Evolutionary conservation across 2,113 vertebrate genomes (phyloP).

Genomic region (Gnathonemus longibarbis): DNA sequence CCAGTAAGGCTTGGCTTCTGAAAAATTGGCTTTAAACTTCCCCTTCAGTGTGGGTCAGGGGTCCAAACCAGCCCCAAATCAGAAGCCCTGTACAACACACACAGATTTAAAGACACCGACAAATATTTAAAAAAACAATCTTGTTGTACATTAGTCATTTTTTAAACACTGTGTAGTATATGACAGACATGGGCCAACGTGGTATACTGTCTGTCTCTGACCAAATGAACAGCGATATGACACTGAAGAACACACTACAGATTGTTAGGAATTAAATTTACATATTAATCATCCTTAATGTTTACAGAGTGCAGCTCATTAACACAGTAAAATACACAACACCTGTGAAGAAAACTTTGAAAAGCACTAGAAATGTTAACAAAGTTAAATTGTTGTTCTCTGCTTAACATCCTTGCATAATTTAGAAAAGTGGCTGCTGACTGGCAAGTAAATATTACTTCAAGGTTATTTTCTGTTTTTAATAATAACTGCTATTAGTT

Average conservation of each 20-base stretch:
- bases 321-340: neutral
- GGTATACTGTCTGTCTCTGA: neutral
- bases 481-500: neutral
- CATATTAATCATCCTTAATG: neutral
- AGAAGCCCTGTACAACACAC: neutral
- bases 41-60: neutral
- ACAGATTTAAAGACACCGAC: neutral
- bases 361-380: neutral
- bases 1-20: neutral
- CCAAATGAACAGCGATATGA: neutral
- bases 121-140: neutral
- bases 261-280: neutral
- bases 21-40: neutral
- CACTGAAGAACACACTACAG: neutral
- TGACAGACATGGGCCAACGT: neutral
- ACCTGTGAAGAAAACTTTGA: neutral
- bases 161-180: neutral
- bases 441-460: neutral
- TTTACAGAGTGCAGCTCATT: neutral
- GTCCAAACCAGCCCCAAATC: neutral
- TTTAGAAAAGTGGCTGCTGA: conserved; percentile 20
- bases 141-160: neutral
- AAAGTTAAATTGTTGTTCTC: neutral
- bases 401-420: neutral
- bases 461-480: neutral